These are phyloP conservation scores for Fulmarus glacialis DNA, from an alignment of 2,113 vertebrate genomes.

Conservation along the genomic window DNA sequence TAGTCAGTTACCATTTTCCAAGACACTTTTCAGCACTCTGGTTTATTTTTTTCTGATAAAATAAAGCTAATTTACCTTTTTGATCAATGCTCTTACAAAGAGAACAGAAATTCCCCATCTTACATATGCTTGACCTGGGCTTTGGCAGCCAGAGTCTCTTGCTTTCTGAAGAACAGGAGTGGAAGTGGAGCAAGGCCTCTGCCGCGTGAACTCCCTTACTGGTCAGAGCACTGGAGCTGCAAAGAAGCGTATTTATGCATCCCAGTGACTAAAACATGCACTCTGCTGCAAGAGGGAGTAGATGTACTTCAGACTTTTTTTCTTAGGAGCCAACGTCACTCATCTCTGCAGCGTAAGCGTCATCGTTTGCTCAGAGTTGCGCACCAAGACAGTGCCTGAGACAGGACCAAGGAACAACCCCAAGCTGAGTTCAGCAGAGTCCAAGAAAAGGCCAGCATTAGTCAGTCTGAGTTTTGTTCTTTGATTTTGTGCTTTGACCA, in stretches of 20 bases:
- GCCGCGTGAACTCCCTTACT: fast-evolving
- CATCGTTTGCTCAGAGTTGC: neutral
- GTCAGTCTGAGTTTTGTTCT: neutral
- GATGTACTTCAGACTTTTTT: neutral
- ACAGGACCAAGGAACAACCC: neutral
- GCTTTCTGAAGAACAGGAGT: neutral
- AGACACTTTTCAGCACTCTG: neutral
- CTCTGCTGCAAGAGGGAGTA: neutral
- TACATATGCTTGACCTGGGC: fast-evolving
- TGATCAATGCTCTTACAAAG: neutral
- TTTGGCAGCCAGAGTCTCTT: fast-evolving
- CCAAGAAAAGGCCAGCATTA: neutral
- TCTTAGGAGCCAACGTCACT: neutral
- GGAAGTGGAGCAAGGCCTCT: neutral
- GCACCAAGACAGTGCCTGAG: fast-evolving
- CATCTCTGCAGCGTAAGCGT: neutral
- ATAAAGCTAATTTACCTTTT: neutral
- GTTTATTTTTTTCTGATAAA: neutral
- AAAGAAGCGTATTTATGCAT: neutral
- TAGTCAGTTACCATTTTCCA: neutral
- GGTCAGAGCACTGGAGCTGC: neutral
- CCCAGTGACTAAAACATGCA: fast-evolving
- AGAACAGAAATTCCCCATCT: neutral
- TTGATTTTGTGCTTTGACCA: neutral
- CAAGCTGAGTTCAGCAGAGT: neutral